These are phyloP conservation scores for Leptothorax acervorum DNA, from an alignment of 2,888 invertebrate genomes.

Conservation along the genomic window DNA sequence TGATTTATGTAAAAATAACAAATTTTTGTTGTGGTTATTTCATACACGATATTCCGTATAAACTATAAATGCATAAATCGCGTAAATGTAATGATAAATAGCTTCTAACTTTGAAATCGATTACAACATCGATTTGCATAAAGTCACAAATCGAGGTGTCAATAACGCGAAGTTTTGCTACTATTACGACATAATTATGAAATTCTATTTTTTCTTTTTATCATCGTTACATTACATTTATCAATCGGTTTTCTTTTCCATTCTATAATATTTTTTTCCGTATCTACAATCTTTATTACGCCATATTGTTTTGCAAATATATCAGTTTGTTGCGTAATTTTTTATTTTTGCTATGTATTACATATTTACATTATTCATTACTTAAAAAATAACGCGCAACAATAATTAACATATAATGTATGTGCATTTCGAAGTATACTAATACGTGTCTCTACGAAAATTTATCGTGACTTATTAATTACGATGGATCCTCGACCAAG, in stretches of 20 bases:
- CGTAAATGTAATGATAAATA: neutral
- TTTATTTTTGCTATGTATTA: neutral
- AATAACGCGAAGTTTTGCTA: constrained; percentile 21
- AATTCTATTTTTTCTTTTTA: constrained; percentile 6
- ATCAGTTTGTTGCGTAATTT: neutral
- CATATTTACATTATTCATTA: neutral
- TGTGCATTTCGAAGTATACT: neutral
- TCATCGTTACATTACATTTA: constrained; percentile 2
- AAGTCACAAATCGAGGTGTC: neutral
- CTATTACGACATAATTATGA: neutral
- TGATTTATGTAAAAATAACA: neutral
- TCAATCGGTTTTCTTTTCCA: neutral
- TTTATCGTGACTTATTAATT: neutral
- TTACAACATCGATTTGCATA: neutral
- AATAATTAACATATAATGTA: neutral
- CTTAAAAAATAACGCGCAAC: neutral
- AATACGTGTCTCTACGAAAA: constrained; percentile 9
- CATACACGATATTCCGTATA: neutral
- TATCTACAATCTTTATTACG: neutral
- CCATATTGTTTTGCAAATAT: neutral
- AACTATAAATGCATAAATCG: neutral
- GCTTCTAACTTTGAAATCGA: neutral
- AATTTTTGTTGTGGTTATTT: neutral
- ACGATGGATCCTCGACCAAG: constrained; percentile 38
- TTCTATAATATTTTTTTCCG: neutral